Base-by-base conservation (phyloP, 2,888 invertebrate genomes). In the Allophyes oxyacanthae region DNA sequence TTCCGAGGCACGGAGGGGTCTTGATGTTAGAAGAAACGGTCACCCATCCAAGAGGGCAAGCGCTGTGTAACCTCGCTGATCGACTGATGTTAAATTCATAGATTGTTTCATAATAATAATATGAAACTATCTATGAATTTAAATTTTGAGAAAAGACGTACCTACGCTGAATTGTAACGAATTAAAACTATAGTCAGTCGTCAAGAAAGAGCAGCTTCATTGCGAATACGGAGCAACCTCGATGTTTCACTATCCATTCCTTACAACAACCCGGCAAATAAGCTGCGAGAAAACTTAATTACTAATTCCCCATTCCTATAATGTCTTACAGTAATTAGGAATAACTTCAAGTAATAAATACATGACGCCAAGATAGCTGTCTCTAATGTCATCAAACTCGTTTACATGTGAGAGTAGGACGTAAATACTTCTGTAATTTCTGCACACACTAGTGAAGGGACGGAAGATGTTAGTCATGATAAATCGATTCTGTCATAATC, bases 351-450 rank as follows among this genome's bases (percentile, higher is more conserved):
- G 62, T 54, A 69, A 72, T 72, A 75, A 67, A 77, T 67, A 72
- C 64, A 42, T 60, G 48, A 63, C 40, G 42, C 45, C 57, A 40
- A 62, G 57, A 46, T 64, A 68, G 64, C 61, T 62, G 62, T 70
- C 26, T 67, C 62, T 59, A 61, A 62, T 67, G 60, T 60, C 59
- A 72, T 62, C 70, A 48, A 67, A 75, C 75, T 59, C 72, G 83
- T 83, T 83, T 75, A 69, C 71, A 72, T 64, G 75, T 72, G 75
- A 84, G 78, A 77, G 76, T 49, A 71, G 64, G 68, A 62, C 70
- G 61, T 71, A 75, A 69, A 83, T 83, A 81, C 79, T 76, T 77
- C 64, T 63, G 58, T 73, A 72, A 76, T 75, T 76, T 72, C 65
- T 72, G 53, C 61, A 58, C 63, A 60, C 32, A 54, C 63, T 70